A percentile compares a stretch with the other conserved stretches of the same genome.
Evolutionary conservation across 1,140 invertebrate species (phyloP).

Genomic region (Drosophila obscura): DNA sequence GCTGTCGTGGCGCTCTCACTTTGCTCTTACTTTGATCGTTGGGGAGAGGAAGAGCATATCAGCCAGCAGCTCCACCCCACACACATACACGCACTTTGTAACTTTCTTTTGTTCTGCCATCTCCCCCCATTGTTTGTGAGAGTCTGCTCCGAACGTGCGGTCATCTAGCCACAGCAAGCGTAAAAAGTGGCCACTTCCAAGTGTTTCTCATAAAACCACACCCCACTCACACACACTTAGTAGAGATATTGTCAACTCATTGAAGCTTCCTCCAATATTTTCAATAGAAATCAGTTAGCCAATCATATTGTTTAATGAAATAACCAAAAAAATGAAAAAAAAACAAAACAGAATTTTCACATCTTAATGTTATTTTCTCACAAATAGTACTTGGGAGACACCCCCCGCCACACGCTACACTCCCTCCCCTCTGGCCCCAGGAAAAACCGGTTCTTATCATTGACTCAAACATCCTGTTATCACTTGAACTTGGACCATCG

Average conservation of each 20-base stretch:
- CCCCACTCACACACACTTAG: slow-evolving; percentile 11
- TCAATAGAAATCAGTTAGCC: slow-evolving; percentile 14
- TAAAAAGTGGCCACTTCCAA: neutral
- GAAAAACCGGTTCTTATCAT: slow-evolving; percentile 46
- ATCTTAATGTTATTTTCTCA: too few species aligned
- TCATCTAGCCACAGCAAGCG: slow-evolving; percentile 36
- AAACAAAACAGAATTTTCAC: too few species aligned
- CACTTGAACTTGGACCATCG: slow-evolving; percentile 50
- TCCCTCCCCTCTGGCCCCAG: neutral
- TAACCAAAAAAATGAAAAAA: too few species aligned
- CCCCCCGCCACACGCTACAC: too few species aligned
- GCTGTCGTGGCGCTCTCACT: slow-evolving; percentile 38
- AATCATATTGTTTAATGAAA: too few species aligned
- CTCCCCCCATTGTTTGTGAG: slow-evolving; percentile 40
- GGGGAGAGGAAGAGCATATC: neutral
- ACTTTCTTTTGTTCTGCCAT: slow-evolving; percentile 74
- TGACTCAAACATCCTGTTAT: slow-evolving; percentile 30
- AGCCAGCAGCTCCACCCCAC: slow-evolving; percentile 24
- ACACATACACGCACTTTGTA: slow-evolving; percentile 23
- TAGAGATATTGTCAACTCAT: slow-evolving; percentile 7
- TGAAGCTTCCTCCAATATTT: slow-evolving; percentile 18
- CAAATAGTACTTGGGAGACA: too few species aligned
- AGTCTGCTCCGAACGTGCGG: slow-evolving; percentile 54
- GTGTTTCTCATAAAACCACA: slow-evolving; percentile 14
- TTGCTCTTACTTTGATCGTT: slow-evolving; percentile 25